phyloP scores from a whole-genome alignment of 2,888 invertebrate species.

The Vanessa cardui region DNA sequence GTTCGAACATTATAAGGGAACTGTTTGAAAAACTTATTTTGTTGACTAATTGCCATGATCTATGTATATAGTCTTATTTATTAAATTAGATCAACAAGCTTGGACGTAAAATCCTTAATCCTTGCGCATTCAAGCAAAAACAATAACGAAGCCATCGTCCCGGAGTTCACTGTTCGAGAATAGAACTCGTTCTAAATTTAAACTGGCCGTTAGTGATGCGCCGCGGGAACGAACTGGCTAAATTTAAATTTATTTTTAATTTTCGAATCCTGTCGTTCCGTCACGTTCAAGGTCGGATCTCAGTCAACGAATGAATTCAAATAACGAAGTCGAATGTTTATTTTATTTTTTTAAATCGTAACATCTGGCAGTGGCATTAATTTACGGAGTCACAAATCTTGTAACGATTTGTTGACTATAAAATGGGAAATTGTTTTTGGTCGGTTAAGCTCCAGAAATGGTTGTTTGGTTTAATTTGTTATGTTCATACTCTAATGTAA shows the following conservation, averaged over 20 bases:
- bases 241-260: conserved; percentile 70
- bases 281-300: conserved; percentile 78
- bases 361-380: conserved; percentile 61
- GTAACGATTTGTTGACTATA: conserved; percentile 53
- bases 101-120: conserved; percentile 26
- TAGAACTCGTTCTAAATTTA: conserved; percentile 79
- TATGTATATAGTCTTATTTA: background rate
- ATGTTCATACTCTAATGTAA: conserved; percentile 39
- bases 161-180: conserved; percentile 77
- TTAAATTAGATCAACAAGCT: background rate
- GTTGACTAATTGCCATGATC: no score
- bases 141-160: conserved; percentile 75
- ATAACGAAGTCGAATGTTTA: conserved; percentile 21
- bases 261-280: conserved; percentile 70
- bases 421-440: conserved; percentile 47
- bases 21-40: no score
- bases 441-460: conserved; percentile 51
- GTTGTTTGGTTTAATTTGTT: conserved; percentile 52
- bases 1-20: no score
- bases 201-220: conserved; percentile 74
- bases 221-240: conserved; percentile 72
- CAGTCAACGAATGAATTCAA: conserved; percentile 54
- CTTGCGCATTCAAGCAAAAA: conserved; percentile 56
- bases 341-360: conserved; percentile 47
- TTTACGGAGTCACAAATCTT: conserved; percentile 44